A percentile compares a stretch with the other conserved stretches of the same genome.
These are phyloP conservation scores for Lasioglossum oenotherae DNA, from an alignment of 2,888 invertebrate genomes.

Conservation along the genomic window DNA sequence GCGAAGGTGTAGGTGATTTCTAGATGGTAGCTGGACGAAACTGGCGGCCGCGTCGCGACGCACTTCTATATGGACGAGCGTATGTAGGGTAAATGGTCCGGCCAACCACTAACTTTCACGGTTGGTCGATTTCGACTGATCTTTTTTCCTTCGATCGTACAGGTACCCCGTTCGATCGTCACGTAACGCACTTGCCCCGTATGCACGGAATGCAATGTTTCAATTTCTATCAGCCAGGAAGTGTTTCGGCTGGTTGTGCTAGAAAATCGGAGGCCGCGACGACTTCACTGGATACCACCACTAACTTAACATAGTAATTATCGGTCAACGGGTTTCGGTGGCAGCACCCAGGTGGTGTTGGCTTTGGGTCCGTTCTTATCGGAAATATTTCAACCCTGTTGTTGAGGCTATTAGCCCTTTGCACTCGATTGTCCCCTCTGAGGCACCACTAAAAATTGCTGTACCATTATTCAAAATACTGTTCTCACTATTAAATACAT, in stretches of 20 bases:
- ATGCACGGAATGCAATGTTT: slow-evolving; percentile 43
- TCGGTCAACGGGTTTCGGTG: background rate
- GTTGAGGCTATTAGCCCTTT: no score
- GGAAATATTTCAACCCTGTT: background rate
- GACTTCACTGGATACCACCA: background rate
- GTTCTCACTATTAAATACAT: no score
- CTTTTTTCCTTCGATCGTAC: slow-evolving; percentile 56
- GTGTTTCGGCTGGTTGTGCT: slow-evolving; percentile 65
- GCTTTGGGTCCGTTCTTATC: background rate
- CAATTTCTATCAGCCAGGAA: slow-evolving; percentile 73
- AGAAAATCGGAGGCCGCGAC: slow-evolving; percentile 50
- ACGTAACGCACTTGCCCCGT: slow-evolving; percentile 69
- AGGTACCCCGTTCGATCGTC: slow-evolving; percentile 59
- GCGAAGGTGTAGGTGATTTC: slow-evolving; percentile 67
- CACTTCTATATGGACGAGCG: slow-evolving; percentile 82
- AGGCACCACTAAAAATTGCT: no score
- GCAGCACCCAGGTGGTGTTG: no score
- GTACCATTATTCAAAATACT: no score
- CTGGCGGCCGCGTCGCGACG: slow-evolving; percentile 77
- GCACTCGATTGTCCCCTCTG: no score
- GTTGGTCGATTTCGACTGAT: slow-evolving; percentile 72
- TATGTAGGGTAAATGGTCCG: slow-evolving; percentile 61
- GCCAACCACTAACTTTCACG: slow-evolving; percentile 79
- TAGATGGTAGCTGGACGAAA: slow-evolving; percentile 76
- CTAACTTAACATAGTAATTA: background rate